phyloP scores from a whole-genome alignment of 2,888 invertebrate species.

The Halictus ligatus region DNA sequence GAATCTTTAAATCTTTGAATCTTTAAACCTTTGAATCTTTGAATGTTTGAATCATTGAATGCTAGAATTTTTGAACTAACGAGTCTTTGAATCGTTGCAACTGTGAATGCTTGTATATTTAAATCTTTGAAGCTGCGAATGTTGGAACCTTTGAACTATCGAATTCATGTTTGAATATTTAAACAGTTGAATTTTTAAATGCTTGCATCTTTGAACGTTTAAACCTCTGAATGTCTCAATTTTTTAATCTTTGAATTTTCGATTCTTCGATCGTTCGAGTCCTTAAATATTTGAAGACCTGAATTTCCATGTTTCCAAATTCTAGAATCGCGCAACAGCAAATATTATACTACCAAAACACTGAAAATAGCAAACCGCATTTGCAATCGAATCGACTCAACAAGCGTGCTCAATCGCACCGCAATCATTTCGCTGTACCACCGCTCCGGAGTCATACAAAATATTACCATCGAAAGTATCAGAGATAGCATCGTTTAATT shows the following conservation, averaged over 20 bases:
- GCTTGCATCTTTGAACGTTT: too few relatives aligned
- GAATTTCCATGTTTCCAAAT: neutral
- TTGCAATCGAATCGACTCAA: neutral
- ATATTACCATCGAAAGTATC: conserved; percentile 29
- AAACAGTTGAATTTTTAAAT: too few relatives aligned
- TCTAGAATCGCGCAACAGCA: neutral
- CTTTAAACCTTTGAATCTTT: too few relatives aligned
- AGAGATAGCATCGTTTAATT: conserved; percentile 37
- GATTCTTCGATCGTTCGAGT: neutral
- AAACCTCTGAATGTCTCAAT: too few relatives aligned
- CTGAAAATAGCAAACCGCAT: neutral
- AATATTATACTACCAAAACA: neutral
- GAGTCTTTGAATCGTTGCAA: too few relatives aligned
- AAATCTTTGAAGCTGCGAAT: too few relatives aligned
- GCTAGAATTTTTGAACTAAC: too few relatives aligned
- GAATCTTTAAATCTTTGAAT: too few relatives aligned
- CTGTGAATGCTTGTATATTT: too few relatives aligned
- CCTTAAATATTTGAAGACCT: neutral
- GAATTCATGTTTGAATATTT: too few relatives aligned
- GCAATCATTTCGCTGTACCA: neutral
- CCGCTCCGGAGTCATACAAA: neutral
- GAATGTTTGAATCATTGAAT: too few relatives aligned
- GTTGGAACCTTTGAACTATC: neutral
- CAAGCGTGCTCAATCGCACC: neutral
- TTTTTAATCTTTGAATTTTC: neutral